phyloP scores from a whole-genome alignment of 2,113 vertebrate genomes.

The Talpa occidentalis region DNA sequence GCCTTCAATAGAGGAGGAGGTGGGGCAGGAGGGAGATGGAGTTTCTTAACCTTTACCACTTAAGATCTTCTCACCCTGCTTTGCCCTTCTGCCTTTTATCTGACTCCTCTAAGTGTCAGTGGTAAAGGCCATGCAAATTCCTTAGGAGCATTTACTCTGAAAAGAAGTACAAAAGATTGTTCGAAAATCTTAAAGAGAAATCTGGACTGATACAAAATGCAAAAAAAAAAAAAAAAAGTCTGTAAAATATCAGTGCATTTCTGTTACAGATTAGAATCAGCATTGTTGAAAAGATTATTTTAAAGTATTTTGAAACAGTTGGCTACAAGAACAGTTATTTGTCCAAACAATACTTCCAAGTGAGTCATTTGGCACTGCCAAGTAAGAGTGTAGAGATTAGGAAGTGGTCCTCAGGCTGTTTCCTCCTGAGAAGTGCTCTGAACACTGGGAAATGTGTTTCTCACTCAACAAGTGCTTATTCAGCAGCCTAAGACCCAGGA shows the following conservation, averaged over 20 bases:
- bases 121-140: background rate
- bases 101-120: background rate
- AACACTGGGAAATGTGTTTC: background rate
- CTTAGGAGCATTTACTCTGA: background rate
- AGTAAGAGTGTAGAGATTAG: background rate
- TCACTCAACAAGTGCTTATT: slow-evolving; percentile 49
- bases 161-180: background rate
- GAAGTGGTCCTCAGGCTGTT: background rate
- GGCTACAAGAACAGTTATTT: background rate
- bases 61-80: background rate
- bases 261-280: background rate
- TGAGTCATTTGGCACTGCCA: background rate
- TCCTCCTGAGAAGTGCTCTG: slow-evolving; percentile 1
- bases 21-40: too few relatives aligned
- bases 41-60: background rate
- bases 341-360: background rate
- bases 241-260: background rate
- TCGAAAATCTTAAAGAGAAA: background rate
- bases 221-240: background rate
- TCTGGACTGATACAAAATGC: background rate
- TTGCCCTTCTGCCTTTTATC: background rate
- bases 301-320: background rate
- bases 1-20: background rate
- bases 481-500: background rate
- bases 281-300: background rate